These are phyloP conservation scores for Gymnocephalus cernua DNA, from an alignment of 2,113 vertebrate genomes.

Conservation along the genomic window DNA sequence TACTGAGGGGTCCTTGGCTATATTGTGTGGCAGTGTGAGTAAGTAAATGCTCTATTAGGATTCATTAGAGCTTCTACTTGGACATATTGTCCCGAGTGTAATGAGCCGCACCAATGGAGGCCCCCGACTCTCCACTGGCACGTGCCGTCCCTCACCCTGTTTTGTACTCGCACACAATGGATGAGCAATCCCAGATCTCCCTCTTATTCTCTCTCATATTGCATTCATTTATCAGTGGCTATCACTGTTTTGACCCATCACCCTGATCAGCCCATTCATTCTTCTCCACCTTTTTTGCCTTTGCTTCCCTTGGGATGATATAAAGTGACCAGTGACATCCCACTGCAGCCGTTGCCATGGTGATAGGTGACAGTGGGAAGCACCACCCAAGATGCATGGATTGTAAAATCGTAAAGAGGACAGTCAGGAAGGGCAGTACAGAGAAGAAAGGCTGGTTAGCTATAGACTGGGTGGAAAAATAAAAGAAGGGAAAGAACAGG, in stretches of 20 bases:
- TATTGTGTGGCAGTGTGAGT: slow-evolving; percentile 58
- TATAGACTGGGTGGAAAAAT: background rate
- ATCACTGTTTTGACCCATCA: slow-evolving; percentile 7
- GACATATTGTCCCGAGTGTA: slow-evolving; percentile 58
- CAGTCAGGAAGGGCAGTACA: slow-evolving; percentile 29
- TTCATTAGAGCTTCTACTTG: slow-evolving; percentile 70
- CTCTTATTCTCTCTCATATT: slow-evolving; percentile 26
- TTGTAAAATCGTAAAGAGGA: slow-evolving; percentile 54
- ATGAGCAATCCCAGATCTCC: slow-evolving; percentile 13
- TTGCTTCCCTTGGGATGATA: slow-evolving; percentile 38
- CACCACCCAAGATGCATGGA: slow-evolving; percentile 69
- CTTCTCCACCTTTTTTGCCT: background rate
- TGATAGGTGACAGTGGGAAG: slow-evolving; percentile 67
- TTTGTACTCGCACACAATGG: slow-evolving; percentile 51
- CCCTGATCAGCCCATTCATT: background rate
- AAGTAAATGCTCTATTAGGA: slow-evolving; percentile 79
- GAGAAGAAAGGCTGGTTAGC: slow-evolving; percentile 5
- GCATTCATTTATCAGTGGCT: slow-evolving; percentile 33
- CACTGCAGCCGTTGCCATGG: slow-evolving; percentile 72
- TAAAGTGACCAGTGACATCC: slow-evolving; percentile 67
- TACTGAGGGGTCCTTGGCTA: slow-evolving; percentile 34
- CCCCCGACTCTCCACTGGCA: slow-evolving; percentile 43
- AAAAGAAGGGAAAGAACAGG: background rate
- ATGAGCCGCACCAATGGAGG: slow-evolving; percentile 48
- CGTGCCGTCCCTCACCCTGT: slow-evolving; percentile 40